Conservation (phyloP, 2,113 vertebrate species). For the Mionectes macconnelli region DNA sequence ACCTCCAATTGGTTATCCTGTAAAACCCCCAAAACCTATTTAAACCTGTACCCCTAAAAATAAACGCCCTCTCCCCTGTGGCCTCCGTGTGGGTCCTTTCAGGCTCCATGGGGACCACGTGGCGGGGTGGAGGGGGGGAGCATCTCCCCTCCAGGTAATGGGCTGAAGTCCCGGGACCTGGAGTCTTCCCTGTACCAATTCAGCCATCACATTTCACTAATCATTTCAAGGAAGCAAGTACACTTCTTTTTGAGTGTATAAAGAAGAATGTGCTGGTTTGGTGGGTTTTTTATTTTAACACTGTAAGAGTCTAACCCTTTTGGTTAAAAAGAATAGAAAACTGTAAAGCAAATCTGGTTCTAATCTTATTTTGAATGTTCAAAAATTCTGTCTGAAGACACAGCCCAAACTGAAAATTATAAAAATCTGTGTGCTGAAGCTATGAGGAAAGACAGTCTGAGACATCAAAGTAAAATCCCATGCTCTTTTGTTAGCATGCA, state of each 20-base stretch:
- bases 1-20: too few species aligned
- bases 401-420: not conserved
- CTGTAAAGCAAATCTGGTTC: not conserved
- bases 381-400: not conserved
- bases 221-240: not conserved
- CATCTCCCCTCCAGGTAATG: too few species aligned
- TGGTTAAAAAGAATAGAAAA: not conserved
- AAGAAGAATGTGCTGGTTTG: not conserved
- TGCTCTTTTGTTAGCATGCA: not conserved
- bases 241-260: accelerated
- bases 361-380: not conserved
- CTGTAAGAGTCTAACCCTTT: not conserved
- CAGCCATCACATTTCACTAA: too few species aligned
- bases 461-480: not conserved
- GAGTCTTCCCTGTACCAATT: too few species aligned
- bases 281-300: not conserved
- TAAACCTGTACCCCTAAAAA: too few species aligned
- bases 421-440: not conserved
- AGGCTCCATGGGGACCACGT: too few species aligned
- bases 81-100: too few species aligned
- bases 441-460: not conserved
- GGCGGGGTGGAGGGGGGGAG: too few species aligned
- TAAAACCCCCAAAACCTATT: too few species aligned
- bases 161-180: too few species aligned
- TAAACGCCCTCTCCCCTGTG: too few species aligned